Base-by-base conservation (phyloP, 2,113 vertebrate species). In the Piprites chloris region DNA sequence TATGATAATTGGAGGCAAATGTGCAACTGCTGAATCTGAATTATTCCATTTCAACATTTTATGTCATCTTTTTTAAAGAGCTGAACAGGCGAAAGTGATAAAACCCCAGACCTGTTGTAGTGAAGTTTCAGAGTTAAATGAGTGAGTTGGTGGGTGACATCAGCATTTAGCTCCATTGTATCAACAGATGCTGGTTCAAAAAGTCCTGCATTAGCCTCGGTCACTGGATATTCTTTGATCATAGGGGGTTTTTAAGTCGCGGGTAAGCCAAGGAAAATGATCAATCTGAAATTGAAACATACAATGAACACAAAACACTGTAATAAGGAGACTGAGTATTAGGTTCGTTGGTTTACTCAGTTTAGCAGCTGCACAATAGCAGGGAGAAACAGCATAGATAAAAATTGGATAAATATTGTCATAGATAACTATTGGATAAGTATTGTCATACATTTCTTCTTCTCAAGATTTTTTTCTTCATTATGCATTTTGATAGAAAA, bases 341-440 rank as follows among this genome's bases (percentile, higher is more conserved):
- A 27, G 5, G 5, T 76, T 84, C 15, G 52, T 59, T 67, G 11
- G 4, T 28, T 89, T 37, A 71, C 10, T 75, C 58, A 71, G 4
- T 80, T 37, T 56, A 49, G 8, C 11, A 74, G 14, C 11, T 39
- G 30, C 21, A 26, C 24, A 68, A 41, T 24, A 84, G 9, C 41
- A 55, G 52, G 3, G 32, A 2, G 9, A 50, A 52, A 23, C 1
- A 63, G 4, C 11, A 69, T 1, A 35, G 4, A 14, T 26, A 33
- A 82, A n/a, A 58, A 28, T 74, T 49, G 59, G 3, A 12, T 42
- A 69, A 15, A 2, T 67, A 19, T 26, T 33, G 5, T 52, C 10
- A 49, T 49, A 6, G n/a, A n/a, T n/a, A n/a, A n/a, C n/a, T 62
- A 28, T 74, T 49, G 59, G 3, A 12, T 42, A 69, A 15, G 2